phyloP scores from a whole-genome alignment of 2,113 vertebrate genomes.

The Macquaria australasica region DNA sequence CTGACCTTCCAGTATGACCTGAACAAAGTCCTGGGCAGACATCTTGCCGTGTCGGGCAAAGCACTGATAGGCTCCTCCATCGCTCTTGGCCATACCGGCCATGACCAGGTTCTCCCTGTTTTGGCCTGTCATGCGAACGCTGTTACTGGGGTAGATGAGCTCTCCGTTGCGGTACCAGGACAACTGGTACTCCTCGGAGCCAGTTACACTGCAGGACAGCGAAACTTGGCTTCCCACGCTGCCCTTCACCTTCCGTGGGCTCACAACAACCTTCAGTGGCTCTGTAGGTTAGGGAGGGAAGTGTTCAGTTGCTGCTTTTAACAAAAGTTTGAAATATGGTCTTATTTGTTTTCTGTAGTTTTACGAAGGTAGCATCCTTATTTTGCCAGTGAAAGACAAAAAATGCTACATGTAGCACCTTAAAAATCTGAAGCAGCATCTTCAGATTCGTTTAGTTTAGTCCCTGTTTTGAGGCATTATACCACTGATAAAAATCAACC shows the following conservation, averaged over 20 bases:
- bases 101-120: conserved; percentile 95
- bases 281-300: conserved; percentile 81
- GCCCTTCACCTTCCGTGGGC: conserved; percentile 95
- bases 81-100: conserved; percentile 98
- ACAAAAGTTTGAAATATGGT: background rate
- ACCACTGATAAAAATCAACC: background rate
- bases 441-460: background rate
- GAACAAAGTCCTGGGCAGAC: conserved; percentile 97
- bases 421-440: background rate
- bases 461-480: background rate
- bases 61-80: conserved; percentile 98
- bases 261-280: conserved; percentile 93
- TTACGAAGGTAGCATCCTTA: background rate
- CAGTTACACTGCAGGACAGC: conserved; percentile 93
- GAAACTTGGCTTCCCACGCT: conserved; percentile 98
- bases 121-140: conserved; percentile 92
- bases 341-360: background rate
- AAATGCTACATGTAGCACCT: background rate
- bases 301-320: background rate
- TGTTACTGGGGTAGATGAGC: conserved; percentile 93
- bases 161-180: conserved; percentile 98
- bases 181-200: conserved; percentile 94
- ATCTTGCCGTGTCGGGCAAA: conserved; percentile 95
- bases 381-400: background rate
- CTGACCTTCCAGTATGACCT: conserved; percentile 94